A percentile compares a stretch with the other conserved stretches of the same genome.
These are phyloP conservation scores for Fissipunctia ypsillon DNA, from an alignment of 2,888 invertebrate genomes.

Conservation along the genomic window DNA sequence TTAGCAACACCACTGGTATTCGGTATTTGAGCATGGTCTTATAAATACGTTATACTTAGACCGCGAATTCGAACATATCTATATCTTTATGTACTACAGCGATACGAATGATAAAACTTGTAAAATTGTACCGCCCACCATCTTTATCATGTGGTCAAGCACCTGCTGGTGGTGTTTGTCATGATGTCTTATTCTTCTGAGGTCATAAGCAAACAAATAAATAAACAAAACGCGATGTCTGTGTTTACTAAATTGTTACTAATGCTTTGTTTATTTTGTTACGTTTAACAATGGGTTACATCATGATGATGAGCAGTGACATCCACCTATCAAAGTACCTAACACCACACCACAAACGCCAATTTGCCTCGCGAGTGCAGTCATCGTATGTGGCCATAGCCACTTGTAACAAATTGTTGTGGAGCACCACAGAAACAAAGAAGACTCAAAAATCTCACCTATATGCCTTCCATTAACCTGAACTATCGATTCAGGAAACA, in stretches of 20 bases:
- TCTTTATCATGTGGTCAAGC: neutral
- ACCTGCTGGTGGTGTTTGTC: neutral
- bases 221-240: slow-evolving; percentile 7
- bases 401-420: slow-evolving; percentile 9
- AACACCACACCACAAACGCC: slow-evolving; percentile 2
- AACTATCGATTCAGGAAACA: slow-evolving; percentile 42
- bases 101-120: neutral
- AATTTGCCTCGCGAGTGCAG: slow-evolving; percentile 19
- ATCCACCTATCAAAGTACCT: slow-evolving; percentile 22
- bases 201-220: neutral
- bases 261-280: slow-evolving; percentile 23
- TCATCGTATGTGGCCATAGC: slow-evolving; percentile 7
- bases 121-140: neutral
- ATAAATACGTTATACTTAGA: neutral
- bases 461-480: neutral
- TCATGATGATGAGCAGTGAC: slow-evolving; percentile 31
- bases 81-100: neutral
- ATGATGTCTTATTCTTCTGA: slow-evolving; percentile 7
- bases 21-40: neutral
- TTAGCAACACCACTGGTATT: neutral
- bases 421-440: neutral
- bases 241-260: slow-evolving; percentile 1
- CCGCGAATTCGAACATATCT: neutral
- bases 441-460: neutral
- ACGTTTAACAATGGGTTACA: slow-evolving; percentile 23